phyloP scores from a whole-genome alignment of 2,888 invertebrate genomes.

The Pyrrhia umbra region DNA sequence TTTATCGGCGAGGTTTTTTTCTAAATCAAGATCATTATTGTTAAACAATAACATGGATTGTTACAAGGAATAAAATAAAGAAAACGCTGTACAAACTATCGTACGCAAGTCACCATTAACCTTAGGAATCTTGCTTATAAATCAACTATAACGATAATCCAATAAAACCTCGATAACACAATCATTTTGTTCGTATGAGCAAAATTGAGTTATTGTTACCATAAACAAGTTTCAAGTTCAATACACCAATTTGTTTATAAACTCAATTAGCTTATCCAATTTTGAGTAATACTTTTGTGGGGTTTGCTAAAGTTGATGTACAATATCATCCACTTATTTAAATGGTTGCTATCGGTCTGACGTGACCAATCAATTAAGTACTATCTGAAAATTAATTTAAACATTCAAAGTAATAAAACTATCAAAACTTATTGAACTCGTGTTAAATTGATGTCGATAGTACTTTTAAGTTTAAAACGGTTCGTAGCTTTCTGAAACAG shows the following conservation, averaged over 20 bases:
- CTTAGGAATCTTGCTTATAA: conserved; percentile 13
- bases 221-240: conserved; percentile 40
- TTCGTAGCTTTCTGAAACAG: conserved; percentile 50
- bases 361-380: conserved; percentile 11
- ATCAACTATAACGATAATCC: conserved; percentile 36
- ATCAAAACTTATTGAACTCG: conserved; percentile 56
- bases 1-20: too few species aligned
- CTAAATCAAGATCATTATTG: too few species aligned
- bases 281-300: conserved; percentile 18
- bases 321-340: conserved; percentile 20
- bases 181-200: conserved; percentile 24
- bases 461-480: conserved; percentile 60
- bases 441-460: conserved; percentile 64
- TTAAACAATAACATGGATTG: too few species aligned
- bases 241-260: conserved; percentile 37
- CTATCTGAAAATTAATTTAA: conserved; percentile 33
- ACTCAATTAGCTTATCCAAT: conserved; percentile 32
- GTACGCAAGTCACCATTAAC: conserved; percentile 27
- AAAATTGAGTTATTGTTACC: conserved; percentile 36
- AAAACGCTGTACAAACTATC: conserved; percentile 9
- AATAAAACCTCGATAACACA: conserved; percentile 24
- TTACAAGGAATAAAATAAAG: background rate
- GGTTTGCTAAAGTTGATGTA: conserved; percentile 30
- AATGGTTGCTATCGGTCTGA: conserved; percentile 5
- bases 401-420: conserved; percentile 43